Evolutionary conservation across 1,140 invertebrate genomes (phyloP).

Genomic region (Hypothenemus hampei): DNA sequence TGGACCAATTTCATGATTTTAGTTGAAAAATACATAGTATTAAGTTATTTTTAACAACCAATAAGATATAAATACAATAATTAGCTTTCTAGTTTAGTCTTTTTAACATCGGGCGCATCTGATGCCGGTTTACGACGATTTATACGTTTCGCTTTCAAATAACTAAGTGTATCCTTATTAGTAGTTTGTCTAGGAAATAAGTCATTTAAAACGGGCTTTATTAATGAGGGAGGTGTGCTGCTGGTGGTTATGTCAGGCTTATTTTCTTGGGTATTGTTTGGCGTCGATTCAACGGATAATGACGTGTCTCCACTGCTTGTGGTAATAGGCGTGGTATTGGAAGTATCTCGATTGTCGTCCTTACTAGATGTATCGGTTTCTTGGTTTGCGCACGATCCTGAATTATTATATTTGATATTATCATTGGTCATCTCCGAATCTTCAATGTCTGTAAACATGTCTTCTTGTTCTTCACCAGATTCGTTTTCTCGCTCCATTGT

Average conservation of each 20-base stretch:
- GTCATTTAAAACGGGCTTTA: slow-evolving; percentile 36
- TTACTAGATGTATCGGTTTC: not conserved
- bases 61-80: too few relatives aligned
- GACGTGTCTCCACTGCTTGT: not conserved
- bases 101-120: slow-evolving; percentile 22
- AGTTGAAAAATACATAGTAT: too few relatives aligned
- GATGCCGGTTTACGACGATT: slow-evolving; percentile 33
- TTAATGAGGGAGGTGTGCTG: slow-evolving; percentile 17
- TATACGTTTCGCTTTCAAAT: slow-evolving; percentile 43
- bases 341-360: slow-evolving; percentile 1
- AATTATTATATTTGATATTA: too few relatives aligned
- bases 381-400: slow-evolving; percentile 1
- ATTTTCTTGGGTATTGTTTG: slow-evolving; percentile 23
- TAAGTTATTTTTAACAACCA: too few relatives aligned
- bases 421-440: slow-evolving; percentile 24
- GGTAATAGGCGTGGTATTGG: slow-evolving; percentile 15
- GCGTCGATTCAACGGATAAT: slow-evolving; percentile 2
- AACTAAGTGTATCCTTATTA: slow-evolving; percentile 40
- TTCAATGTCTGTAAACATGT: slow-evolving; percentile 27
- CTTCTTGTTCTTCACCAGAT: slow-evolving; percentile 31
- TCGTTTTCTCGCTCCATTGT: slow-evolving; percentile 23
- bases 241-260: slow-evolving; percentile 26
- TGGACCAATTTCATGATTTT: too few relatives aligned
- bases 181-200: slow-evolving; percentile 34
- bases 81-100: slow-evolving; percentile 16